Conservation (phyloP, 2,797 vertebrate genomes). For the Anguilla obscura region DNA sequence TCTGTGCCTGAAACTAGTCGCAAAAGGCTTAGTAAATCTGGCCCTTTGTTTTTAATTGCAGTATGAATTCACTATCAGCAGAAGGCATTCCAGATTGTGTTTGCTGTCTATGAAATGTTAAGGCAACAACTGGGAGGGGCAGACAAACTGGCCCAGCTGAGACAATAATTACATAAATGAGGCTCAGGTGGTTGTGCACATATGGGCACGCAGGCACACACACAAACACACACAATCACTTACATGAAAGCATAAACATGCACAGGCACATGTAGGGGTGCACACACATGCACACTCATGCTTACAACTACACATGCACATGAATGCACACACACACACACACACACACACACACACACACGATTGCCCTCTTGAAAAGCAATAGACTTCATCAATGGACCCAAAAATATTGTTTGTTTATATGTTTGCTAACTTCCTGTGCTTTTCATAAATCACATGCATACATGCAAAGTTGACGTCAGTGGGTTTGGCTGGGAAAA, state of each 20-base stretch:
- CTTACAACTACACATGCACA: slow-evolving; percentile 12
- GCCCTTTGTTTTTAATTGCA: not conserved
- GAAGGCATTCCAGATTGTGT: not conserved
- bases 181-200: not conserved
- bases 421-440: not conserved
- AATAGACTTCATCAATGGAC: not conserved
- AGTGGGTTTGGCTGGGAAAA: not conserved
- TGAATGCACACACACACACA: not conserved
- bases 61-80: not conserved
- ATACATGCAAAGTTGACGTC: not conserved
- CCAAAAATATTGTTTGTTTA: not conserved
- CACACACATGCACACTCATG: not conserved
- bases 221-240: not conserved
- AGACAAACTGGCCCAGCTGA: not conserved
- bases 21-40: not conserved
- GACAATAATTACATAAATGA: slow-evolving; percentile 14
- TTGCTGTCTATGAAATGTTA: not conserved
- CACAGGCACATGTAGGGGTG: not conserved
- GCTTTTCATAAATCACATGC: not conserved
- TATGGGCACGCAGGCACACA: not conserved
- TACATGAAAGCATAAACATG: not conserved
- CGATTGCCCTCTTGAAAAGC: not conserved
- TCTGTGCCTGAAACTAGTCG: too few relatives aligned
- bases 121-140: not conserved
- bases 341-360: not conserved